Base-by-base conservation (phyloP, 2,113 vertebrate genomes). In the Menura novaehollandiae region DNA sequence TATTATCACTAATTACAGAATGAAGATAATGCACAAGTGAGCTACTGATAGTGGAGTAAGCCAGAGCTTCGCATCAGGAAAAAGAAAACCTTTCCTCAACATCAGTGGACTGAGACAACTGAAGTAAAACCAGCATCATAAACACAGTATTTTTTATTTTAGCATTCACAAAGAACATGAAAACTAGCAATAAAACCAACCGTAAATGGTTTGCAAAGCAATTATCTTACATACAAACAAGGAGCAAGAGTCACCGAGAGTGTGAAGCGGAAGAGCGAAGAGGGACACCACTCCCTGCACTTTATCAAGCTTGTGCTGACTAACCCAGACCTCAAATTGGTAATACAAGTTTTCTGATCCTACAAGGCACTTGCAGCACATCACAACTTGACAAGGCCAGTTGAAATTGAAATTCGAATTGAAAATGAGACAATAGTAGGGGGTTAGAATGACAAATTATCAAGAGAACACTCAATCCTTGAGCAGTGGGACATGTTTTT, bases 1-100 rank as follows among this genome's bases (percentile, higher is more conserved):
- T 85, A 83, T 92, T 89, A 85, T 88, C 75, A 94, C 49, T 95
- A 93, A 97, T 94, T 96, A 93, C 52, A 85, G 43, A 91, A 59
- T 10, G 26, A 28, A 73, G 73, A 69, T 93, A 90, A 94, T 9
- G 14, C 23, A 14, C 53, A 33, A 20, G 6, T 89, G 58, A 83
- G 53, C 32, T 89, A 24, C 77, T 71, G 71, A 93, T 19, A 90
- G 33, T 20, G 32, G 64, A 83, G 55, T 30, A 53, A 97, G 80
- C 80, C 75, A 75, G 35, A 82, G 28, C 59, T 75, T 90, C 56
- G 41, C 52, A 77, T 30, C 59, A 85, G 62, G n/a, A 49, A 59
- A 89, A 53, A 7, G 1, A 43, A 92, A 56, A 58, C 0, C 0
- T 35, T 68, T 72, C 23, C 51, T 80, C 35, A 63, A 9, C 3